A percentile compares a stretch with the other conserved stretches of the same genome.
Evolutionary conservation across 2,797 vertebrate genomes (phyloP).

Genomic region (Acrossocheilus fasciatus): DNA sequence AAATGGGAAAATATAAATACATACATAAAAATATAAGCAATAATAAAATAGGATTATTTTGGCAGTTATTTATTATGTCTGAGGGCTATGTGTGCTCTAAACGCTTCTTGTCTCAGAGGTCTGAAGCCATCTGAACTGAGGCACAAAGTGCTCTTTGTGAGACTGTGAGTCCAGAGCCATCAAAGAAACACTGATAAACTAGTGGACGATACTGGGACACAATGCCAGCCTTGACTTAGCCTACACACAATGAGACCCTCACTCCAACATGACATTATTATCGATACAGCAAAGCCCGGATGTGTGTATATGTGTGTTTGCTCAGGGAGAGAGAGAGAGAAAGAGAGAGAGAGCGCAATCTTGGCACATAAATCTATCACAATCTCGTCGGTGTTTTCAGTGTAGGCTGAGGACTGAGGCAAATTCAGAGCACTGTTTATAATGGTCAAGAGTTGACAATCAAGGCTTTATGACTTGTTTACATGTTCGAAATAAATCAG

Average conservation of each 20-base stretch:
- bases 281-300: conserved; percentile 21
- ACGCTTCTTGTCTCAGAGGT: conserved; percentile 24
- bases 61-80: not conserved
- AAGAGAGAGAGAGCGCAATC: not conserved
- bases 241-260: conserved; percentile 40
- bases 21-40: not conserved
- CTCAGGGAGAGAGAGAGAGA: conserved; percentile 18
- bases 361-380: not conserved
- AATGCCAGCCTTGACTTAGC: conserved; percentile 62
- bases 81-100: not conserved
- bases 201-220: conserved; percentile 54
- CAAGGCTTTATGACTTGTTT: conserved; percentile 65
- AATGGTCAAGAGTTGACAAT: not conserved
- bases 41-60: not conserved
- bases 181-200: conserved; percentile 64
- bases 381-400: not conserved
- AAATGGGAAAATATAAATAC: not conserved
- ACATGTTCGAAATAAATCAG: conserved; percentile 69
- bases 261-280: conserved; percentile 39
- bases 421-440: not conserved
- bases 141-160: conserved; percentile 63
- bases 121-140: conserved; percentile 50
- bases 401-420: not conserved
- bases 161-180: conserved; percentile 56
- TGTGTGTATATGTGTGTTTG: conserved; percentile 15